A percentile compares a stretch with the other conserved stretches of the same genome.
Evolutionary conservation across 2,888 invertebrate genomes (phyloP).

Genomic region (Lydus trimaculatus): DNA sequence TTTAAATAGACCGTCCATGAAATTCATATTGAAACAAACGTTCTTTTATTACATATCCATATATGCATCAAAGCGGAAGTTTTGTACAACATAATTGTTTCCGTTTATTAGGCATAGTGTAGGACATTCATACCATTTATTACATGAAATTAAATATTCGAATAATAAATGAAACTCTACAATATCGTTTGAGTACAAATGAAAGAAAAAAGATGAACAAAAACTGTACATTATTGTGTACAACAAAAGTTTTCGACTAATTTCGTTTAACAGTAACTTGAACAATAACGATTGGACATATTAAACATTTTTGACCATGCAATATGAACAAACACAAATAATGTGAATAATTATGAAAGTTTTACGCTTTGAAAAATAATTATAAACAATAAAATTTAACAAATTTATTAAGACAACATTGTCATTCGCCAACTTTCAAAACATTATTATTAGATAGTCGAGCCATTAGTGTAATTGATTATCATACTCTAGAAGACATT

Average conservation of each 20-base stretch:
- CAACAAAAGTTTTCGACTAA: neutral
- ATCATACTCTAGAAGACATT: neutral
- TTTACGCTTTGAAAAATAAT: slow-evolving; percentile 19
- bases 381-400: slow-evolving; percentile 14
- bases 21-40: slow-evolving; percentile 21
- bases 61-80: slow-evolving; percentile 25
- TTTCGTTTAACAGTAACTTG: neutral
- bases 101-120: slow-evolving; percentile 11
- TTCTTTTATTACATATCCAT: slow-evolving; percentile 21
- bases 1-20: slow-evolving; percentile 22
- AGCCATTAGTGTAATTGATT: neutral
- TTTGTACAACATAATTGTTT: slow-evolving; percentile 24
- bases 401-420: neutral
- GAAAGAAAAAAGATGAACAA: neutral
- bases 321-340: slow-evolving; percentile 22
- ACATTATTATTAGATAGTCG: neutral
- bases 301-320: slow-evolving; percentile 2
- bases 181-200: neutral
- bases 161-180: neutral
- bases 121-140: slow-evolving; percentile 10
- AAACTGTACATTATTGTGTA: neutral
- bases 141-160: slow-evolving; percentile 4
- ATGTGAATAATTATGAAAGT: slow-evolving; percentile 11
- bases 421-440: neutral
- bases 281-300: neutral